Percentiles rank a stretch among this genome's conserved stretches.
These are phyloP conservation scores for Pedicia rivosa DNA, from an alignment of 2,888 invertebrate genomes.

Conservation along the genomic window DNA sequence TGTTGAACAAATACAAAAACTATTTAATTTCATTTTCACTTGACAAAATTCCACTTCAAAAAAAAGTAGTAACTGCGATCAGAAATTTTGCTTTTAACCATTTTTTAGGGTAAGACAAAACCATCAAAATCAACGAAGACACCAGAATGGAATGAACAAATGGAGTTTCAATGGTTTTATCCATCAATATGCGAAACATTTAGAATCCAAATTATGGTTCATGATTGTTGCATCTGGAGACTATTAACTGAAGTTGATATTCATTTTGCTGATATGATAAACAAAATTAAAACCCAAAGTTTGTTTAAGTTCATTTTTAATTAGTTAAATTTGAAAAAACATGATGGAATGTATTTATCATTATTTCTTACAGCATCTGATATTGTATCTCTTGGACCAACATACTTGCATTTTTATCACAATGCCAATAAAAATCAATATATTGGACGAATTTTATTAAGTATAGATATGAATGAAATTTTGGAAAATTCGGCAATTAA, in stretches of 20 bases:
- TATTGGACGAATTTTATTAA: conserved; percentile 55
- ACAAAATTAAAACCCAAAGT: background rate
- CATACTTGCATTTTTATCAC: conserved; percentile 61
- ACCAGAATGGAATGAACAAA: conserved; percentile 60
- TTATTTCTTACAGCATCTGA: conserved; percentile 32
- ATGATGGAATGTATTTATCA: background rate
- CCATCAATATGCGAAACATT: conserved; percentile 64
- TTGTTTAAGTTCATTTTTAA: background rate
- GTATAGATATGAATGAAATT: conserved; percentile 30
- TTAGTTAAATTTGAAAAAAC: background rate
- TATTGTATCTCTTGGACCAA: conserved; percentile 69
- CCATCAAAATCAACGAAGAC: conserved; percentile 40
- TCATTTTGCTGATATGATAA: conserved; percentile 22
- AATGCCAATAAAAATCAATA: conserved; percentile 40
- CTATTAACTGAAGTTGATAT: conserved; percentile 21
- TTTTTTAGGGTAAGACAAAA: conserved; percentile 45
- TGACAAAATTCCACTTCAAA: too few species aligned
- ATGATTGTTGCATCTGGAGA: conserved; percentile 32
- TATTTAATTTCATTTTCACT: too few species aligned
- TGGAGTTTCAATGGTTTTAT: conserved; percentile 65
- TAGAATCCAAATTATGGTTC: conserved; percentile 41
- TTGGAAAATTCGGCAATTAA: background rate
- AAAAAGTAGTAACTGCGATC: too few species aligned
- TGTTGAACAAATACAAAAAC: too few species aligned
- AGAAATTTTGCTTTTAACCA: too few species aligned